Conservation (phyloP, 35 echinoderm and acorn worm species). For the Heliocidaris erythrogramma region DNA sequence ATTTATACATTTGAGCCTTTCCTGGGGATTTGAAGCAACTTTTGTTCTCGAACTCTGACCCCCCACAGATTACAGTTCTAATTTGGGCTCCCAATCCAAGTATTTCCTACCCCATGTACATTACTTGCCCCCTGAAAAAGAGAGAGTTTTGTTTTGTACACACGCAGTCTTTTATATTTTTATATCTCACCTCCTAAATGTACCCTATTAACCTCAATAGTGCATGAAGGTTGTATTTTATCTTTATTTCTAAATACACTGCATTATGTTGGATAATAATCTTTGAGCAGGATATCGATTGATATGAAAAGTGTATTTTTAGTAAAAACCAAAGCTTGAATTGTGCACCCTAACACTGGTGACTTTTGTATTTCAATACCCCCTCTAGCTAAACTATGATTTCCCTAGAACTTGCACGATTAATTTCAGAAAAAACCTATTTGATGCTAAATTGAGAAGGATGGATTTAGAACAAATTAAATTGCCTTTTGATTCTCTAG, state of each 20-base stretch:
- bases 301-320: too few species aligned
- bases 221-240: background rate
- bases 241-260: background rate
- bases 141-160: background rate
- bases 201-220: background rate
- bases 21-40: slow-evolving; percentile 36
- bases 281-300: background rate
- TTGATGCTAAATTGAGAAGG: background rate
- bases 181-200: background rate
- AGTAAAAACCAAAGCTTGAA: background rate
- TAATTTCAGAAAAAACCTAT: background rate
- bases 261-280: background rate
- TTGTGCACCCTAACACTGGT: background rate
- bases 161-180: background rate
- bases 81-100: slow-evolving; percentile 1
- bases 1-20: slow-evolving; percentile 39
- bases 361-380: background rate
- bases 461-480: background rate
- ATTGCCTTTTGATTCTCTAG: background rate
- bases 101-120: background rate
- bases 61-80: background rate
- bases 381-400: background rate
- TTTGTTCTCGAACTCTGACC: slow-evolving; percentile 31
- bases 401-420: background rate
- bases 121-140: background rate